A percentile compares a stretch with the other conserved stretches of the same genome.
Conservation (phyloP, 2,797 vertebrate species). For the Chaenodraco wilsoni region DNA sequence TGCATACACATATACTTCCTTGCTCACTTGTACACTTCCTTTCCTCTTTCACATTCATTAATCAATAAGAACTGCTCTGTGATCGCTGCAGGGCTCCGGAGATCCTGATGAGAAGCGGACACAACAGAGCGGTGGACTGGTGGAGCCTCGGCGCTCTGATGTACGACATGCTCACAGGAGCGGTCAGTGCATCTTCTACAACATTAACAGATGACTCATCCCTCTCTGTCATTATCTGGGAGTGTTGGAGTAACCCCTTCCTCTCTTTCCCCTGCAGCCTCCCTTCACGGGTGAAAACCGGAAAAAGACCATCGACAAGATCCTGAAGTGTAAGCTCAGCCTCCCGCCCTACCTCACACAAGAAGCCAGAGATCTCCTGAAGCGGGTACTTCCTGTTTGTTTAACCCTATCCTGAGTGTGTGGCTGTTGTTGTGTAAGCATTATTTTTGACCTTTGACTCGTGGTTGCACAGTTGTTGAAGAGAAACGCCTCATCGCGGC, state of each 20-base stretch:
- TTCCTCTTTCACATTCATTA: neutral
- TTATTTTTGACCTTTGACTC: constrained; percentile 20
- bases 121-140: constrained; percentile 99
- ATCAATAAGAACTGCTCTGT: neutral
- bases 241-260: neutral
- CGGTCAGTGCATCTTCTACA: constrained; percentile 87
- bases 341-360: constrained; percentile 99
- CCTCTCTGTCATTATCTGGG: neutral
- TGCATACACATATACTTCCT: neutral
- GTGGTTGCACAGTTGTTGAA: constrained; percentile 90
- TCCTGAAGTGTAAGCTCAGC: constrained; percentile 98
- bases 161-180: constrained; percentile 99
- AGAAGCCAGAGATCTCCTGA: constrained; percentile 98
- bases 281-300: constrained; percentile 97
- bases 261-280: constrained; percentile 78
- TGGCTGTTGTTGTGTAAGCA: neutral
- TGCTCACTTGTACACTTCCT: neutral
- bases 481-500: constrained; percentile 95
- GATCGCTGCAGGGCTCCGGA: constrained; percentile 91
- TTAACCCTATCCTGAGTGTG: neutral
- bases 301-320: constrained; percentile 99
- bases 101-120: constrained; percentile 98
- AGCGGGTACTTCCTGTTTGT: constrained; percentile 85
- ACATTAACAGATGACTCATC: neutral
- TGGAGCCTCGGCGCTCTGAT: constrained; percentile 99